Percentiles rank a stretch among this genome's conserved stretches.
phyloP scores from a whole-genome alignment of 1,140 invertebrate genomes.

The Coboldia fuscipes region DNA sequence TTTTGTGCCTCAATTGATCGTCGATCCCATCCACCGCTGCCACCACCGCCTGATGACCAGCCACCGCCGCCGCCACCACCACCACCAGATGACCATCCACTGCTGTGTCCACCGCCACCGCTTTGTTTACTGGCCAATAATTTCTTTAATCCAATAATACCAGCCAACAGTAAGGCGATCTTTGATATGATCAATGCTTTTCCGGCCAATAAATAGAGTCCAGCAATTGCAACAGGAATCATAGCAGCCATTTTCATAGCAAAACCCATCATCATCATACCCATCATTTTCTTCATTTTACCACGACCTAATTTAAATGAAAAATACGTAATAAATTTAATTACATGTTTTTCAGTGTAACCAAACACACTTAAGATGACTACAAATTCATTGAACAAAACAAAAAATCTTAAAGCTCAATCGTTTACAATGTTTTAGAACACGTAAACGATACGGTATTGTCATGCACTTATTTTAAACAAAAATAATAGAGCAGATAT shows the following conservation, averaged over 20 bases:
- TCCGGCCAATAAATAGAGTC: conserved; percentile 47
- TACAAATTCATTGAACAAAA: too few species aligned
- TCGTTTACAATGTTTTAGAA: background rate
- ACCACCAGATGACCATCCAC: conserved; percentile 28
- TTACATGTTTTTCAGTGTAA: conserved; percentile 1
- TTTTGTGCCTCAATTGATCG: conserved; percentile 31
- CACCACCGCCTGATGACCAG: conserved; percentile 12
- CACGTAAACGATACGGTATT: background rate
- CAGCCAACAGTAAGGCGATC: conserved; percentile 49
- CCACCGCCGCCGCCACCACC: conserved; percentile 26
- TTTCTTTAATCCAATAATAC: conserved; percentile 61
- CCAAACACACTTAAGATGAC: too few species aligned
- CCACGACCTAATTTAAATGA: conserved; percentile 32
- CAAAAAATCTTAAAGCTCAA: background rate
- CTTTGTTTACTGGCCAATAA: conserved; percentile 39
- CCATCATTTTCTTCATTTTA: conserved; percentile 67
- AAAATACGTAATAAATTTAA: too few species aligned
- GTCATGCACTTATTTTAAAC: background rate
- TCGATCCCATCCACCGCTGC: conserved; percentile 23
- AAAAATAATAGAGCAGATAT: background rate
- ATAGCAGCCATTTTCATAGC: conserved; percentile 51
- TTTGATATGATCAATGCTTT: conserved; percentile 58
- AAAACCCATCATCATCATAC: conserved; percentile 60
- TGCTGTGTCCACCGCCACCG: conserved; percentile 24
- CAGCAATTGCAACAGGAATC: conserved; percentile 47